Base-by-base conservation (phyloP, 2,113 vertebrate genomes). In the Hemiprocne comata region DNA sequence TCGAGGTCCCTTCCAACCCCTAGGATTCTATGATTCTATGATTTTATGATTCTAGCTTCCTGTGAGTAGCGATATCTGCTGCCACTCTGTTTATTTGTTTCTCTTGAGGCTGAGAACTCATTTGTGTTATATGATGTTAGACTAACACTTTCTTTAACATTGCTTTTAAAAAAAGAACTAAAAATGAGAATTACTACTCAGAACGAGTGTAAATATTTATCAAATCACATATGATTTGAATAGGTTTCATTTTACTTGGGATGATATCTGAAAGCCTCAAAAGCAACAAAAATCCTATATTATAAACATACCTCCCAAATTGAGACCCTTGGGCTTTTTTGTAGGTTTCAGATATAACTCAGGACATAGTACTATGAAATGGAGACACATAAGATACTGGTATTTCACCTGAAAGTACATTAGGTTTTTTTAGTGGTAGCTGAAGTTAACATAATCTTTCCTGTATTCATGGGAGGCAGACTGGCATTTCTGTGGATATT, bases 81-180 rank as follows among this genome's bases (percentile, higher is more conserved):
- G 48, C 88, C 13, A 3, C 8, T 6, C 23, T 51, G 8, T 28
- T 89, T 97, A 84, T 86, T 93, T 87, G 11, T 85, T 91, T 83
- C 54, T 65, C 28, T 64, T 85, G 14, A 31, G 29, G 14, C 66
- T 53, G 75, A 79, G 74, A 84, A 61, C 20, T 85, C 61, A 93
- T 66, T 89, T 90, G 60, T n/a, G 58, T 28, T 84, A 18, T 44
- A 31, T 85, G 92, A 64, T 15, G 2, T 10, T 86, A 92, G 24
- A 85, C 33, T 74, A 88, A 90, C 54, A 26, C 2, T 90, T 96
- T 64, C 20, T 26, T 94, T 90, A 86, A 55, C 17, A 79, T 93
- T 85, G 51, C 1, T 90, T 94, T 94, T 85, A 93, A 50, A 92
- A 88, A 60, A 31, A 16, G 76, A 94, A 90, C 46, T 88, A 64